These are phyloP conservation scores for Trichonephila inaurata DNA, from an alignment of 1,140 invertebrate genomes.

Conservation along the genomic window DNA sequence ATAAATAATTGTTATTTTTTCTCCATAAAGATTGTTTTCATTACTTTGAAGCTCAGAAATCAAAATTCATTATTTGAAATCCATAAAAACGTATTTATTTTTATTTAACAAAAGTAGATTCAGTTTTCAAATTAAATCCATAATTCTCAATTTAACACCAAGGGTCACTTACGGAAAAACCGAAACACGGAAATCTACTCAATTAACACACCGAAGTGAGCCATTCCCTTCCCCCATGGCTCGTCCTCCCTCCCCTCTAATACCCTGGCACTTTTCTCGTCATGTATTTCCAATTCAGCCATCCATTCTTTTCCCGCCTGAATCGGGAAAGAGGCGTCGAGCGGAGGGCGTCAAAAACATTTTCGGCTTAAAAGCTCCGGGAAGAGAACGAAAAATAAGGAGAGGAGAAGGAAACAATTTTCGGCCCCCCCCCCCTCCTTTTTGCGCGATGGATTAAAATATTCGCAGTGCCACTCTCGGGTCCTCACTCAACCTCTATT, in stretches of 20 bases:
- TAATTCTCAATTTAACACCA: too few relatives aligned
- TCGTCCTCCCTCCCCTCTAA: neutral
- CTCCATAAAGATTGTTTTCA: too few relatives aligned
- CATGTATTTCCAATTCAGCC: conserved; percentile 42
- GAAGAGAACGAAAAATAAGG: conserved; percentile 48
- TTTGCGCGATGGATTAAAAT: conserved; percentile 63
- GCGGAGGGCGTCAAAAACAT: conserved; percentile 72
- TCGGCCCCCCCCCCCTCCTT: conserved; percentile 19
- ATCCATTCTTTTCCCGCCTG: neutral
- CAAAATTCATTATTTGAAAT: too few relatives aligned
- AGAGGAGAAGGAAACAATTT: conserved; percentile 65
- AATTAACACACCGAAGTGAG: neutral
- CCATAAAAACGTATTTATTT: too few relatives aligned
- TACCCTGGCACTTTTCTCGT: conserved; percentile 28
- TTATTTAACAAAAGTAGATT: too few relatives aligned
- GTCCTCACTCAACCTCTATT: conserved; percentile 71
- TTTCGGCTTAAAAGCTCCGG: conserved; percentile 70
- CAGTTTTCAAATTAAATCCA: too few relatives aligned
- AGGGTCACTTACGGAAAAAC: too few relatives aligned
- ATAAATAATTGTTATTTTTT: too few relatives aligned
- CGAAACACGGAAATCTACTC: neutral
- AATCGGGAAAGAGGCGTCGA: neutral
- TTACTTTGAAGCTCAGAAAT: too few relatives aligned
- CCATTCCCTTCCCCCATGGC: neutral
- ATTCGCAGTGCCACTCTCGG: conserved; percentile 69